Evolutionary conservation across 2,888 invertebrate species (phyloP).

Genomic region (Orthosia incerta): DNA sequence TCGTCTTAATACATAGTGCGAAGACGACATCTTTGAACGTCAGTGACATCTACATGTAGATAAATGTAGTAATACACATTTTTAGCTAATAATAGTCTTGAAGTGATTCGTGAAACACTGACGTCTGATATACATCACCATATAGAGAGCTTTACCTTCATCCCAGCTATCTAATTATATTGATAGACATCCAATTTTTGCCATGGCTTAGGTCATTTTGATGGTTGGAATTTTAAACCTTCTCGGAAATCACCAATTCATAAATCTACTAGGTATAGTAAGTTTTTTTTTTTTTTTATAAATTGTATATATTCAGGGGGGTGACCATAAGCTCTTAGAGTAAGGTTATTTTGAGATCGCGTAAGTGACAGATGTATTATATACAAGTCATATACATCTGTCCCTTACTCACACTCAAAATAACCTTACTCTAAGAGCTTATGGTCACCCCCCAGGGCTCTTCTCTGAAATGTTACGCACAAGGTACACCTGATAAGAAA

Average conservation of each 20-base stretch:
- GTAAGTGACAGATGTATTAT: too few relatives aligned
- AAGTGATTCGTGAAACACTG: background rate
- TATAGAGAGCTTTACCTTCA: background rate
- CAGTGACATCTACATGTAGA: background rate
- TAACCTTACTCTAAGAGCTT: too few relatives aligned
- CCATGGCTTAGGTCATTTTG: too few relatives aligned
- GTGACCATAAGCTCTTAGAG: too few relatives aligned
- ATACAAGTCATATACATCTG: too few relatives aligned
- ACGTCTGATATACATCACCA: background rate
- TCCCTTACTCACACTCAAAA: too few relatives aligned
- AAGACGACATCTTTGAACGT: background rate
- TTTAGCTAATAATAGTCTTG: background rate
- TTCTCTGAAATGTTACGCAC: background rate
- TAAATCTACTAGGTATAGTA: background rate
- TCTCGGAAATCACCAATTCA: too few relatives aligned
- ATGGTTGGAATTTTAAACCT: too few relatives aligned
- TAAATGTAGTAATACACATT: background rate
- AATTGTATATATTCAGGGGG: background rate
- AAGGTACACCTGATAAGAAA: constrained; percentile 22
- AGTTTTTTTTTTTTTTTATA: background rate
- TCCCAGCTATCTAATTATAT: background rate
- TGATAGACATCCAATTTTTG: background rate
- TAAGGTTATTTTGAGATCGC: too few relatives aligned
- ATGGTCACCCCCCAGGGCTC: too few relatives aligned
- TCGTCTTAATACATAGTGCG: too few relatives aligned